Base-by-base conservation (phyloP, 2,888 invertebrate species). In the Serripes groenlandicus region DNA sequence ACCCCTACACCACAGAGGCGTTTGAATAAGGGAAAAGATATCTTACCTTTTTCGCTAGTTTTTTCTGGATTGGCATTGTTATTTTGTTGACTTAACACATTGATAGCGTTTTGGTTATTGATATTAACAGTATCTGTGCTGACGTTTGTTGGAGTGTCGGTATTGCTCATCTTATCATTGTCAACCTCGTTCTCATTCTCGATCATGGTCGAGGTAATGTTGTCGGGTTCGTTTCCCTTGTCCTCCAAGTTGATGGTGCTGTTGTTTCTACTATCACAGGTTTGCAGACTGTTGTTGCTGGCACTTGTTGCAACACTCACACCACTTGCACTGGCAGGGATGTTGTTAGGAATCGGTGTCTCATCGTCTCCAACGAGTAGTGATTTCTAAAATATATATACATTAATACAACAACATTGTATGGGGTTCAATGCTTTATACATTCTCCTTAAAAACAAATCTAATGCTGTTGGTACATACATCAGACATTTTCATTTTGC, bases 251-350 rank as follows among this genome's bases (percentile, higher is more conserved):
- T 80, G 49, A 81, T 62, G 69, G 79, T 81, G 76, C 62, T 85
- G 84, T 84, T 87, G 77, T 80, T 87, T 77, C 70, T 83, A 73
- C 81, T 83, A 81, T 86, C 86, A 83, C 83, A 86, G 74, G 77
- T 77, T 56, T 79, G 86, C 70, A 90, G 80, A 58, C 86, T 90
- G 78, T 80, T 87, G 54, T 72, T 79, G 75, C 89, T 91, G 70
- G 86, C 87, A 74, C 91, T 90, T 42, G 83, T 86, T 52, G 85
- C 84, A n/a, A 66, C 66, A 66, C 66, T 66, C 3, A 35, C 42
- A 26, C 66, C 66, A 42, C 66, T 66, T 26, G 66, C 42, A 66
- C 66, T 66, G 23, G 37, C 66, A 42, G 66, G 66, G 4, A 66
- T 66, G 21, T 62, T 62, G 26, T 37, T 42, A 42, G 37, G 42